Evolutionary conservation across 2,797 vertebrate species (phyloP).

Genomic region (Characodon lateralis): DNA sequence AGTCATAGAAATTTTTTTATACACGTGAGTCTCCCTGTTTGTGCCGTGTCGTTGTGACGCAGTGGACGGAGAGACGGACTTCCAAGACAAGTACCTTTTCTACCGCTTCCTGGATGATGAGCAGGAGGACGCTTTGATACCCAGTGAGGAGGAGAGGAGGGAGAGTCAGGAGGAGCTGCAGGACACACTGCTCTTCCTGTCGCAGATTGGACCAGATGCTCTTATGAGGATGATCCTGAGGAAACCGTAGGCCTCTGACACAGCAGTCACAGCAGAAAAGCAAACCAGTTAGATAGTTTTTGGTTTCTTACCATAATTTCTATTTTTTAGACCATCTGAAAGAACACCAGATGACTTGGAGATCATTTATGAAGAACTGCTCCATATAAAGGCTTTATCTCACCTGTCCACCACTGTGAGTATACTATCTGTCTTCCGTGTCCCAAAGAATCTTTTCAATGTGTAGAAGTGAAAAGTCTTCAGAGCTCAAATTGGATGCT

Average conservation of each 20-base stretch:
- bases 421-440: conserved; percentile 15
- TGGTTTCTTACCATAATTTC: conserved; percentile 18
- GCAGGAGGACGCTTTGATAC: conserved; percentile 84
- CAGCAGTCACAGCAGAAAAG: conserved; percentile 14
- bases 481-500: neutral
- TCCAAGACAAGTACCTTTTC: conserved; percentile 99
- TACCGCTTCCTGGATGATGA: conserved; percentile 98
- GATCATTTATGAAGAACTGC: conserved; percentile 96
- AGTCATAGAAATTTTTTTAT: neutral
- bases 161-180: conserved; percentile 94
- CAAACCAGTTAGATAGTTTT: conserved; percentile 8
- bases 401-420: conserved; percentile 97
- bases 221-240: conserved; percentile 98
- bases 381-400: conserved; percentile 98
- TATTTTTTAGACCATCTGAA: conserved; percentile 87
- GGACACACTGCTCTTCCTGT: conserved; percentile 92
- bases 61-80: conserved; percentile 95
- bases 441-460: neutral
- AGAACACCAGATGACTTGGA: conserved; percentile 94
- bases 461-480: neutral
- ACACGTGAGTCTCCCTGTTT: neutral
- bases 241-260: conserved; percentile 85
- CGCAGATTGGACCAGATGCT: conserved; percentile 95
- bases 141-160: conserved; percentile 89
- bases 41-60: conserved; percentile 27